These are phyloP conservation scores for Caenorhabditis panamensis DNA, from an alignment of 2,888 invertebrate genomes.

Conservation along the genomic window DNA sequence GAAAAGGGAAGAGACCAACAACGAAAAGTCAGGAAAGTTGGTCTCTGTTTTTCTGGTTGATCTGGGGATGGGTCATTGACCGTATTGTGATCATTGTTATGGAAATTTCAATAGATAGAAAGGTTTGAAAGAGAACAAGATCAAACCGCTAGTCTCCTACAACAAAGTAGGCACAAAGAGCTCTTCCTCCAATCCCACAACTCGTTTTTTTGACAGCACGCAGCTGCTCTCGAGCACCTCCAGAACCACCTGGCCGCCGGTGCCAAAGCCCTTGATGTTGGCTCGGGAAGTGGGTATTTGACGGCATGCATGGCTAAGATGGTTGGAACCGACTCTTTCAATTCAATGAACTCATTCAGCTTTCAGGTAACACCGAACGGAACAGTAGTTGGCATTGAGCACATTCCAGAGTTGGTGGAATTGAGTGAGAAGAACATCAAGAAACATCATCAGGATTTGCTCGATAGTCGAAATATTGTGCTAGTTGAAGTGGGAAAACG, in stretches of 20 bases:
- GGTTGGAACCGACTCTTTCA: slow-evolving; percentile 81
- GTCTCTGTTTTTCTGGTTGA: not conserved
- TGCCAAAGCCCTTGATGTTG: slow-evolving; percentile 89
- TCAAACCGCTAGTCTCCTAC: not conserved
- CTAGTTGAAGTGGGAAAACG: slow-evolving; percentile 57
- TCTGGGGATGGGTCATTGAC: not conserved
- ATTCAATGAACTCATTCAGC: not conserved
- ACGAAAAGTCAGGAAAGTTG: not conserved
- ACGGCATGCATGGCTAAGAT: slow-evolving; percentile 93
- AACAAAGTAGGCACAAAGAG: slow-evolving; percentile 28
- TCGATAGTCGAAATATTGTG: slow-evolving; percentile 86
- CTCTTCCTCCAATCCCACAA: slow-evolving; percentile 24
- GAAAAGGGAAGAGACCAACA: slow-evolving; percentile 24
- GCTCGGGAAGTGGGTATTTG: slow-evolving; percentile 94
- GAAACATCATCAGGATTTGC: slow-evolving; percentile 86
- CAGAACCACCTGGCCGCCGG: slow-evolving; percentile 87
- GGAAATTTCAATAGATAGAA: not conserved
- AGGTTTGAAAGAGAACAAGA: not conserved
- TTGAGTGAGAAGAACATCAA: slow-evolving; percentile 88
- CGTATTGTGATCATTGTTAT: not conserved
- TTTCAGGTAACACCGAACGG: slow-evolving; percentile 84
- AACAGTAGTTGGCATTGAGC: slow-evolving; percentile 90
- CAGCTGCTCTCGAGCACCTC: slow-evolving; percentile 91
- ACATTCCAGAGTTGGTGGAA: slow-evolving; percentile 89
- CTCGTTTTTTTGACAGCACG: slow-evolving; percentile 86